These are phyloP conservation scores for Drosophila meridiana DNA, from an alignment of 2,888 invertebrate species.

Conservation along the genomic window DNA sequence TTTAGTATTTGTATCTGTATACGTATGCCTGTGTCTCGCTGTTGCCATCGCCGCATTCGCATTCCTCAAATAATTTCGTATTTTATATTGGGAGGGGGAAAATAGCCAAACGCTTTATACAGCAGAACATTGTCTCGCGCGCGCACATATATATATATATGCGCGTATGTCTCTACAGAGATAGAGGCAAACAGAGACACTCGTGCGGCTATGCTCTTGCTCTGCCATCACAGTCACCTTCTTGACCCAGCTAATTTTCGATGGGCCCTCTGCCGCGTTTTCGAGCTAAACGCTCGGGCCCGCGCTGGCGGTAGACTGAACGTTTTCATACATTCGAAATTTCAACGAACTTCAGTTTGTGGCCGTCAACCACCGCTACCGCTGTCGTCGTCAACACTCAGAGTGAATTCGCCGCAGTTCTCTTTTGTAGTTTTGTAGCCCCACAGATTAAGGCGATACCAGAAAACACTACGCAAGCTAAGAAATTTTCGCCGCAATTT, in stretches of 20 bases:
- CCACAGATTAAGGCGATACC: neutral
- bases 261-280: conserved; percentile 68
- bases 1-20: conserved; percentile 31
- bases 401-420: conserved; percentile 52
- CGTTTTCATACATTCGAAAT: conserved; percentile 74
- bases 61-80: conserved; percentile 64
- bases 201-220: conserved; percentile 26
- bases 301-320: conserved; percentile 80
- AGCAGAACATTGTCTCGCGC: conserved; percentile 40
- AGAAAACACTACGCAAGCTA: conserved; percentile 9
- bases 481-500: conserved; percentile 37
- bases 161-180: conserved; percentile 7
- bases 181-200: conserved; percentile 13
- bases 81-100: conserved; percentile 49
- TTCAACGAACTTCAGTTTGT: conserved; percentile 75
- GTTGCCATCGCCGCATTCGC: conserved; percentile 57
- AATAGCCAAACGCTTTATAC: conserved; percentile 46
- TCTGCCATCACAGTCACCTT: conserved; percentile 38
- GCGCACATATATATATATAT: conserved; percentile 19
- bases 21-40: conserved; percentile 31
- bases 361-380: conserved; percentile 56
- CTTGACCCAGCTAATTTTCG: conserved; percentile 60
- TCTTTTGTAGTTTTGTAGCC: conserved; percentile 58
- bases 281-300: conserved; percentile 73
- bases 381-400: conserved; percentile 55